phyloP scores from a whole-genome alignment of 2,888 invertebrate species.

The Pterobdella sp. region DNA sequence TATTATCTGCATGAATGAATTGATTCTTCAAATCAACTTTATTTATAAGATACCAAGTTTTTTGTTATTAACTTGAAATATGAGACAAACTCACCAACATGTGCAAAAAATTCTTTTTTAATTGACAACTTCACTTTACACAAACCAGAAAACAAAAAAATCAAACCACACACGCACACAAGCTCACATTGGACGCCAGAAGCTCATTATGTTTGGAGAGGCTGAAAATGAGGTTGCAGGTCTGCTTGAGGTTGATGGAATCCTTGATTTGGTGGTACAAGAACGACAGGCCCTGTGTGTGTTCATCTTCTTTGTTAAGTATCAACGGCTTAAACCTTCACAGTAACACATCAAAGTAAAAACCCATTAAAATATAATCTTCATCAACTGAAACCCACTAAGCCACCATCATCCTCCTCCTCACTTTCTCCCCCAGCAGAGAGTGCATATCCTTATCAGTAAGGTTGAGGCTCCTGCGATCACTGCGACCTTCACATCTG shows the following conservation, averaged over 20 bases:
- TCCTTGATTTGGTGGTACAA: conserved; percentile 89
- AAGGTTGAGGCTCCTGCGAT: conserved; percentile 64
- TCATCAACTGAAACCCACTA: not conserved
- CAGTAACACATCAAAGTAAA: not conserved
- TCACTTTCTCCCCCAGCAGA: conserved; percentile 74
- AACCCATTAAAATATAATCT: not conserved
- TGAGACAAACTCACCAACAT: too few relatives aligned
- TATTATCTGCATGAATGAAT: conserved; percentile 64
- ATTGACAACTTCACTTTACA: too few relatives aligned
- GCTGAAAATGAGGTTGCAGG: conserved; percentile 80
- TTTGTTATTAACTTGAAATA: too few relatives aligned
- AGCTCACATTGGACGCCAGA: conserved; percentile 65
- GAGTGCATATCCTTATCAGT: conserved; percentile 71
- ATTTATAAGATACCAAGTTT: too few relatives aligned
- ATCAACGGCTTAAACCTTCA: not conserved
- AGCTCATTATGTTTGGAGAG: conserved; percentile 83
- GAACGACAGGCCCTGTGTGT: conserved; percentile 73
- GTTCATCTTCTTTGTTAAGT: not conserved
- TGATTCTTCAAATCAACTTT: too few relatives aligned
- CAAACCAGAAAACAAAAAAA: too few relatives aligned
- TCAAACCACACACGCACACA: not conserved
- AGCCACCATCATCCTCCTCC: not conserved
- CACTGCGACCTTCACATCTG: conserved; percentile 55
- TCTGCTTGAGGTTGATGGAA: conserved; percentile 81
- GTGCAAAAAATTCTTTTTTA: too few relatives aligned